A percentile compares a stretch with the other conserved stretches of the same genome.
Evolutionary conservation across 2,797 vertebrate genomes (phyloP).

Genomic region (Capromys pilorides): DNA sequence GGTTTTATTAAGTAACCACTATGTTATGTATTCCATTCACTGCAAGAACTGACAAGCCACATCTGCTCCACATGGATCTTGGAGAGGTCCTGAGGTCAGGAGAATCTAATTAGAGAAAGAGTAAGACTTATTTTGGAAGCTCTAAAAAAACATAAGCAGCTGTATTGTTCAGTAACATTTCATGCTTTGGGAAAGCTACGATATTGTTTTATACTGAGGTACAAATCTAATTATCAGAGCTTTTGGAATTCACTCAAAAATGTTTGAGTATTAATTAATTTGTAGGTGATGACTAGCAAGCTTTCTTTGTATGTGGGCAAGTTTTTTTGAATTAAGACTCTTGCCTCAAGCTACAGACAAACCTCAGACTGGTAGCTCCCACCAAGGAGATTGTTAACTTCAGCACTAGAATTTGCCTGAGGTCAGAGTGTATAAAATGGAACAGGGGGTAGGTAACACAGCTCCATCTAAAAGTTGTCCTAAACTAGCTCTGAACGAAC

Average conservation of each 20-base stretch:
- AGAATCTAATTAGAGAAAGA: constrained; percentile 21
- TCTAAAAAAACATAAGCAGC: constrained; percentile 49
- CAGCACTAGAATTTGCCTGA: background rate
- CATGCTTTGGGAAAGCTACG: background rate
- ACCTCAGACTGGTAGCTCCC: background rate
- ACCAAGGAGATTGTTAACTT: background rate
- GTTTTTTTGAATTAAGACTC: background rate
- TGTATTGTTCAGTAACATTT: constrained; percentile 48
- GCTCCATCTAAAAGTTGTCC: background rate
- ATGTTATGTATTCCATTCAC: background rate
- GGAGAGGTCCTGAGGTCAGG: background rate
- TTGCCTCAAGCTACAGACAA: background rate
- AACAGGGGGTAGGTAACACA: background rate
- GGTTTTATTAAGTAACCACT: constrained; percentile 33
- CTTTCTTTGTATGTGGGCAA: background rate
- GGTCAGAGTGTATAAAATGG: background rate
- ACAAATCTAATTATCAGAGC: constrained; percentile 50
- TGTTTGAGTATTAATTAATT: constrained; percentile 19
- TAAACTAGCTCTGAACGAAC: background rate
- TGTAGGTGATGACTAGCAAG: constrained; percentile 5
- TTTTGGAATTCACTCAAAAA: constrained; percentile 50
- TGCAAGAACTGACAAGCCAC: background rate
- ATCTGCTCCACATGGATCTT: background rate
- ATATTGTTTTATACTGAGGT: constrained; percentile 14
- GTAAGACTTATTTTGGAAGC: constrained; percentile 46